These are phyloP conservation scores for Dynastes maya DNA, from an alignment of 2,888 invertebrate species.

Conservation along the genomic window DNA sequence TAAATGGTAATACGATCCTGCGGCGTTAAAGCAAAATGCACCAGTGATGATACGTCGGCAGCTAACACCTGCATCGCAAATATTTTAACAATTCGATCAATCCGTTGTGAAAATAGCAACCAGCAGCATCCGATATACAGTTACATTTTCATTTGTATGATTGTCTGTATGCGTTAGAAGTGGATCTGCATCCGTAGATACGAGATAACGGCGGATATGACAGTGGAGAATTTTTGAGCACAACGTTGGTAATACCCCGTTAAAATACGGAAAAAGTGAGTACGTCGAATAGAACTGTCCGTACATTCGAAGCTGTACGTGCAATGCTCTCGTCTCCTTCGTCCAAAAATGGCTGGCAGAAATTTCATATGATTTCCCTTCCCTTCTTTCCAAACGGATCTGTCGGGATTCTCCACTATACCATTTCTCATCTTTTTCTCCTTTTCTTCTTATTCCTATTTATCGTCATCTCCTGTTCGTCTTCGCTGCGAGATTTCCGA, in stretches of 20 bases:
- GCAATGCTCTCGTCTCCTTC: too few relatives aligned
- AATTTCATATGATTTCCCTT: conserved; percentile 7
- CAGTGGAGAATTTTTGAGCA: neutral
- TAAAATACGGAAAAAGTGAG: neutral
- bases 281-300: conserved; percentile 1
- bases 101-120: neutral
- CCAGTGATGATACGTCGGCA: neutral
- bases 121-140: neutral
- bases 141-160: neutral
- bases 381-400: too few relatives aligned
- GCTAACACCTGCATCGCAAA: neutral
- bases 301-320: neutral
- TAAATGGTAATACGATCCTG: neutral
- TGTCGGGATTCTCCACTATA: too few relatives aligned
- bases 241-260: neutral
- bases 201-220: neutral
- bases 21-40: neutral
- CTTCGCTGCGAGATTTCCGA: conserved; percentile 12
- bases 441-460: conserved; percentile 1
- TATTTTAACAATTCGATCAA: conserved; percentile 17
- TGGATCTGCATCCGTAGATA: conserved; percentile 7
- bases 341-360: conserved; percentile 1
- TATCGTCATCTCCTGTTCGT: conserved; percentile 25
- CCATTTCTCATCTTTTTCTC: neutral
- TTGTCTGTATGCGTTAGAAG: neutral